These are phyloP conservation scores for Meloidogyne hapla DNA, from an alignment of 1,140 invertebrate species.

Conservation along the genomic window DNA sequence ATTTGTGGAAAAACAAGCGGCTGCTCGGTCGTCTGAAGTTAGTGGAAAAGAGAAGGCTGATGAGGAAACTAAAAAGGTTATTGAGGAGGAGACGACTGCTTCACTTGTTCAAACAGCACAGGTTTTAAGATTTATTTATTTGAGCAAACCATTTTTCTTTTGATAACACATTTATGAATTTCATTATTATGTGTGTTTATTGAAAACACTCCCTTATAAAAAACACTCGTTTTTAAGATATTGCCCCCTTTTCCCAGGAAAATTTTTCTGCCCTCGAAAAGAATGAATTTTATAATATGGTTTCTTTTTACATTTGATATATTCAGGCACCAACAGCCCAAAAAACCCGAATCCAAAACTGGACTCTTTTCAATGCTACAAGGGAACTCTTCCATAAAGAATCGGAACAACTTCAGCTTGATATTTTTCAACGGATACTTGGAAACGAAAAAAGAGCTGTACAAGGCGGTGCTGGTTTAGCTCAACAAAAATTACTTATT, in stretches of 20 bases:
- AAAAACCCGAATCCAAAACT: slow-evolving; percentile 51
- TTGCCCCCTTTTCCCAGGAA: too few relatives aligned
- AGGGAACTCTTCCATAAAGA: slow-evolving; percentile 74
- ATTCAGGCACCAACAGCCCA: slow-evolving; percentile 16
- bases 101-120: neutral
- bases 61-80: neutral
- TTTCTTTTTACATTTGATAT: too few relatives aligned
- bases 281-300: too few relatives aligned
- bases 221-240: too few relatives aligned
- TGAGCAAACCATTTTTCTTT: too few relatives aligned
- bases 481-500: slow-evolving; percentile 57
- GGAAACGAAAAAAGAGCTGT: slow-evolving; percentile 70
- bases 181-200: too few relatives aligned
- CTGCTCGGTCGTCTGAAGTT: slow-evolving; percentile 48
- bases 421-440: slow-evolving; percentile 78
- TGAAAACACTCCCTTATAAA: too few relatives aligned
- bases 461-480: slow-evolving; percentile 55
- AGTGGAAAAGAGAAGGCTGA: neutral
- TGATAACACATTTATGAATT: too few relatives aligned
- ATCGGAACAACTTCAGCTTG: slow-evolving; percentile 70
- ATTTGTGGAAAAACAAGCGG: slow-evolving; percentile 41
- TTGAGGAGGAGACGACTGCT: slow-evolving; percentile 2
- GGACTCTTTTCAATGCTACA: slow-evolving; percentile 81
- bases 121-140: too few relatives aligned
- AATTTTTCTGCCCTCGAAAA: too few relatives aligned